phyloP scores from a whole-genome alignment of 2,797 vertebrate genomes.

The Silurus lanzhouensis region DNA sequence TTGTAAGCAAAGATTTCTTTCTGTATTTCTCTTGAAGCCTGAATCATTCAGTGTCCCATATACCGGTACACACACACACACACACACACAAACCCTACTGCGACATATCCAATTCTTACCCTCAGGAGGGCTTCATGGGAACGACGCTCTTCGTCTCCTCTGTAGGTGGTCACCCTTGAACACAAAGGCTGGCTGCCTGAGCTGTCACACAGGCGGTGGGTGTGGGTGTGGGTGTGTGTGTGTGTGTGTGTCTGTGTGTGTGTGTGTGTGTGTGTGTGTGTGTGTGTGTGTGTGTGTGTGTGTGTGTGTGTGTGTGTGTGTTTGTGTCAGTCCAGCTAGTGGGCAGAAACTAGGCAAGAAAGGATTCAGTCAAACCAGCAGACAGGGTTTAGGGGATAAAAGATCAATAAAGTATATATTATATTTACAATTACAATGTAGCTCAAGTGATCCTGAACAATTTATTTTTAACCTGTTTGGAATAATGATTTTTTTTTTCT shows the following conservation, averaged over 20 bases:
- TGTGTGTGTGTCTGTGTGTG: slow-evolving; percentile 14
- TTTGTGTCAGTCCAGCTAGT: neutral
- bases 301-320: neutral
- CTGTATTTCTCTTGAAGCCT: slow-evolving; percentile 23
- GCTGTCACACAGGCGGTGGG: slow-evolving; percentile 36
- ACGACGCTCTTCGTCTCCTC: slow-evolving; percentile 31
- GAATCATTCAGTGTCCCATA: slow-evolving; percentile 12
- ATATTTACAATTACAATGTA: neutral
- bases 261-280: slow-evolving; percentile 8
- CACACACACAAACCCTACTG: slow-evolving; percentile 23
- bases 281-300: slow-evolving; percentile 5
- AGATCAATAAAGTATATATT: neutral
- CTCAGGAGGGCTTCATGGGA: slow-evolving; percentile 51
- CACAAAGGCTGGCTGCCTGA: slow-evolving; percentile 44
- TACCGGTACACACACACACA: neutral
- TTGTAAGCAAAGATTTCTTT: slow-evolving; percentile 17
- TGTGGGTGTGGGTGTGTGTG: neutral
- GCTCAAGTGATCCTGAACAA: neutral
- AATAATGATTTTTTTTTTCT: neutral
- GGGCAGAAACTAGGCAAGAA: slow-evolving; percentile 31
- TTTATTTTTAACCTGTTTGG: neutral
- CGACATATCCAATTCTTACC: slow-evolving; percentile 43
- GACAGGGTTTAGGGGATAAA: neutral
- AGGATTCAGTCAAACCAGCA: neutral
- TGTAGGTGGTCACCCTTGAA: slow-evolving; percentile 46